Conservation (phyloP, 2,113 vertebrate genomes). For the rabbit (Oryctolagus cuniculus) region mOryCun1.1 NC_091433.1:156284501-156285000, state of each 20-base stretch:
- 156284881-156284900: neutral
- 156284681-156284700: neutral
- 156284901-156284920: neutral
- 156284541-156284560: neutral
- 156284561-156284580: neutral
- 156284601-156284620: neutral
- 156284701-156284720: neutral
- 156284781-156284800: neutral
- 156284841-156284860: neutral
- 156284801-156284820: neutral
- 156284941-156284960: no score
- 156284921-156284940: no score
- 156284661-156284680: neutral
- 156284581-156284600: conserved; percentile 2
- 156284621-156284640: conserved; percentile 18
- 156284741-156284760: neutral
- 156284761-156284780: neutral
- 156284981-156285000: no score
- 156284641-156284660: neutral
- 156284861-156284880: neutral
- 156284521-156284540: neutral
- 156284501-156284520: neutral
- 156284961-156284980: no score
- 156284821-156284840: neutral
- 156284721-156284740: neutral